These are phyloP conservation scores for Ahaetulla prasina DNA, from an alignment of 2,113 vertebrate genomes.

Conservation along the genomic window DNA sequence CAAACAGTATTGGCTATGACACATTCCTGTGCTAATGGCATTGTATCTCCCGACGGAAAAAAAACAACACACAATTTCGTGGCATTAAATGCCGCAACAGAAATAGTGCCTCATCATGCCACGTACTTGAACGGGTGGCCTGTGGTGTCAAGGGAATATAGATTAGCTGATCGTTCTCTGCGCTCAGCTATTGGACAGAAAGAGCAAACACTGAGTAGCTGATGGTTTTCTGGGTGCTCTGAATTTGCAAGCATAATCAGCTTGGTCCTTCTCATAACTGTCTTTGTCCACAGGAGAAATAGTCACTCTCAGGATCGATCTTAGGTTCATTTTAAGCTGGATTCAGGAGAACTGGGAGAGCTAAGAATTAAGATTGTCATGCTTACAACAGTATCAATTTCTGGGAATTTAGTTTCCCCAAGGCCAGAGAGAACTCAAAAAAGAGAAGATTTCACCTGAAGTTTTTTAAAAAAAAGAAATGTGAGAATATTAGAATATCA, in stretches of 20 bases:
- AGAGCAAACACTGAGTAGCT: neutral
- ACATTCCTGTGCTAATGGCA: neutral
- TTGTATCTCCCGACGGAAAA: neutral
- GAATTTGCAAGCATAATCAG: neutral
- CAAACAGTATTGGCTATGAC: neutral
- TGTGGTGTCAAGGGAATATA: neutral
- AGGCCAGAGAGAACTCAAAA: too few species aligned
- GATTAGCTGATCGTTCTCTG: neutral
- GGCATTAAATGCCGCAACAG: neutral
- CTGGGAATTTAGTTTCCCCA: too few species aligned
- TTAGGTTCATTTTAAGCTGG: neutral
- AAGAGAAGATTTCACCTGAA: too few species aligned
- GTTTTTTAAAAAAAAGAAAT: too few species aligned
- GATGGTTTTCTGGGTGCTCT: neutral
- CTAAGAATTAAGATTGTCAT: too few species aligned
- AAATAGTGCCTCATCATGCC: neutral
- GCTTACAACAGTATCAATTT: too few species aligned
- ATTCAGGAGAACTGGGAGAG: too few species aligned
- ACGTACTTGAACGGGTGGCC: neutral
- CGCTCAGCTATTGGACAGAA: neutral
- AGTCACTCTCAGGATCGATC: neutral
- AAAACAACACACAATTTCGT: neutral
- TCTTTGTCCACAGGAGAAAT: neutral
- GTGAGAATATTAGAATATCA: too few species aligned
- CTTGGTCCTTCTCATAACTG: neutral